phyloP scores from a whole-genome alignment of 2,797 vertebrate genomes.

The Girardinus metallicus region DNA sequence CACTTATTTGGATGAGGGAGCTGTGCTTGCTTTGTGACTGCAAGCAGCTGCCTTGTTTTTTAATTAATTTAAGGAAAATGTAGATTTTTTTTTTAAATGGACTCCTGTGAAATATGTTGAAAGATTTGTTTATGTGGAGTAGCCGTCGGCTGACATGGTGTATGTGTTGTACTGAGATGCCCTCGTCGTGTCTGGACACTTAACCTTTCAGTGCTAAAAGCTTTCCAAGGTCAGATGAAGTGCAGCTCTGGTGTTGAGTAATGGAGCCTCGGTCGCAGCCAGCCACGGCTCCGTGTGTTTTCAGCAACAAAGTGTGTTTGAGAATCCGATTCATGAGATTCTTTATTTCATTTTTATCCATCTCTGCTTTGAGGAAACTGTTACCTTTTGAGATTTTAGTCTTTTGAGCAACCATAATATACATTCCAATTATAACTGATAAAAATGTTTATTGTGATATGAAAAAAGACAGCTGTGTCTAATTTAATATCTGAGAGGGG shows the following conservation, averaged over 20 bases:
- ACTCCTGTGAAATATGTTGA: constrained; percentile 27
- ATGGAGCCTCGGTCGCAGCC: constrained; percentile 77
- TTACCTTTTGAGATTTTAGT: neutral
- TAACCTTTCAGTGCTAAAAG: constrained; percentile 80
- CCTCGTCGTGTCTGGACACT: constrained; percentile 74
- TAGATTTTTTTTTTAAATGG: constrained; percentile 37
- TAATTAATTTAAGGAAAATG: constrained; percentile 21
- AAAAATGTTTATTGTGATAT: neutral
- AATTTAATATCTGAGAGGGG: neutral
- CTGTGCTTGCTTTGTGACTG: constrained; percentile 45
- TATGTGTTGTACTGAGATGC: constrained; percentile 57
- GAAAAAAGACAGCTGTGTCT: neutral
- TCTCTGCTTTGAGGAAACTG: neutral
- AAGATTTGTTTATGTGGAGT: constrained; percentile 8
- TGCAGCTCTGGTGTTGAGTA: constrained; percentile 70
- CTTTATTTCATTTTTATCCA: neutral
- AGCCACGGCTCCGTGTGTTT: constrained; percentile 59
- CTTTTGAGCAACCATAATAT: neutral
- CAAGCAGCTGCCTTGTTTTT: constrained; percentile 5
- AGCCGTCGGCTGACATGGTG: constrained; percentile 37
- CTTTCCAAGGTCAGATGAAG: constrained; percentile 75
- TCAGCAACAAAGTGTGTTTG: constrained; percentile 59
- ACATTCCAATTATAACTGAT: neutral
- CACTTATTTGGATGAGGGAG: constrained; percentile 47
- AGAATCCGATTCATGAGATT: constrained; percentile 10